Percentiles rank a stretch among this genome's conserved stretches.
Conservation (phyloP, 2,797 vertebrate species). For the Lerista edwardsae region DNA sequence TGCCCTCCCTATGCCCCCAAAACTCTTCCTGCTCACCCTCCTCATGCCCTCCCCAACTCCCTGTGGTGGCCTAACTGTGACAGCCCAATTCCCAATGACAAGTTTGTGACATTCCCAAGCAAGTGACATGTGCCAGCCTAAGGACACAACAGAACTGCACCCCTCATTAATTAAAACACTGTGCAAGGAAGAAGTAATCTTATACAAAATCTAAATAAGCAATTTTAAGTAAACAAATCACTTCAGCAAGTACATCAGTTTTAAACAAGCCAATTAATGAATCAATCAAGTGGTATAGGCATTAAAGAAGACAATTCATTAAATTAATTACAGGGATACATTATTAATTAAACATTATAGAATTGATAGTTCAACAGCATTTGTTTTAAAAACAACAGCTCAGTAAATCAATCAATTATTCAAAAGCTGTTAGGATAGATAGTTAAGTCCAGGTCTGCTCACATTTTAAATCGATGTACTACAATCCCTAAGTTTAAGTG, state of each 20-base stretch:
- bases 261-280: not conserved
- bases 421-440: not conserved
- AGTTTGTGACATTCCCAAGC: too few species aligned
- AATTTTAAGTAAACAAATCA: not conserved
- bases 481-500: too few species aligned
- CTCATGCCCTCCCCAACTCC: too few species aligned
- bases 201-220: not conserved
- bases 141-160: too few species aligned
- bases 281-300: not conserved
- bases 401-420: not conserved
- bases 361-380: not conserved
- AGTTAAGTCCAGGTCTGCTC: too few species aligned
- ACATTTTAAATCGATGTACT: too few species aligned
- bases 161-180: not conserved
- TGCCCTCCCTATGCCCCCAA: too few species aligned
- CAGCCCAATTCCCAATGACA: too few species aligned
- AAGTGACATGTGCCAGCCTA: too few species aligned
- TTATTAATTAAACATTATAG: not conserved
- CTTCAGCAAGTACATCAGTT: not conserved
- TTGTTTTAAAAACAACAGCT: not conserved
- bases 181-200: not conserved
- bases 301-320: slow-evolving; percentile 1
- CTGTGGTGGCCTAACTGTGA: too few species aligned
- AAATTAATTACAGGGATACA: not conserved
- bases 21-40: too few species aligned